Evolutionary conservation across 1,140 invertebrate genomes (phyloP).

Genomic region (Araneus ventricosus): DNA sequence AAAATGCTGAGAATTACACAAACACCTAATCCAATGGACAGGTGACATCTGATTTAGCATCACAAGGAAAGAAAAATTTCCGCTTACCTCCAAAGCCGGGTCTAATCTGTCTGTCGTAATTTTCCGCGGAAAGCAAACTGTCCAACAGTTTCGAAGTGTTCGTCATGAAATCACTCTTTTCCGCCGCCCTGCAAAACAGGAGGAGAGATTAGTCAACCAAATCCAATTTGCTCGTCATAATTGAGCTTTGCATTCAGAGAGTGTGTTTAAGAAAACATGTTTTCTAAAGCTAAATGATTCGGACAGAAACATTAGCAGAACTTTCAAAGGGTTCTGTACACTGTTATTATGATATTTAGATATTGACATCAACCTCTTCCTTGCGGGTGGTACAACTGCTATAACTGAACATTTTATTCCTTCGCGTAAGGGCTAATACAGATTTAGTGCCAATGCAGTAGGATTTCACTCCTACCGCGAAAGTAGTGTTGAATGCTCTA

Average conservation of each 20-base stretch:
- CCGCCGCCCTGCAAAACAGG: slow-evolving; percentile 52
- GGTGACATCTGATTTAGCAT: neutral
- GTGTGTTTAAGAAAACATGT: neutral
- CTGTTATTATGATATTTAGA: too few species aligned
- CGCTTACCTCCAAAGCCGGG: slow-evolving; percentile 82
- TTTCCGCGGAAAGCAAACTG: slow-evolving; percentile 80
- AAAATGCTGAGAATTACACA: neutral
- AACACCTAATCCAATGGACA: neutral
- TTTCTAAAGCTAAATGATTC: neutral
- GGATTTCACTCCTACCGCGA: too few species aligned
- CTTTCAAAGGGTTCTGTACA: too few species aligned
- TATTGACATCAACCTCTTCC: too few species aligned
- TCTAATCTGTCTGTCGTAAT: slow-evolving; percentile 82
- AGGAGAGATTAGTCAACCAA: slow-evolving; percentile 1
- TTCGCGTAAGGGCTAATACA: too few species aligned
- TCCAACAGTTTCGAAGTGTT: slow-evolving; percentile 82
- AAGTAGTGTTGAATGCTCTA: too few species aligned
- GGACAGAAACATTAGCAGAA: neutral
- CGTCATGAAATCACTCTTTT: slow-evolving; percentile 72
- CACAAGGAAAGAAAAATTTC: neutral
- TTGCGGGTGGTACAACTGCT: too few species aligned
- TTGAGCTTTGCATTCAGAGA: slow-evolving; percentile 5
- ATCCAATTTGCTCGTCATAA: slow-evolving; percentile 30
- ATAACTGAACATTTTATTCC: too few species aligned
- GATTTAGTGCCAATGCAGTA: too few species aligned